These are phyloP conservation scores for Marisa cornuarietis DNA, from an alignment of 1,140 invertebrate species.

Conservation along the genomic window DNA sequence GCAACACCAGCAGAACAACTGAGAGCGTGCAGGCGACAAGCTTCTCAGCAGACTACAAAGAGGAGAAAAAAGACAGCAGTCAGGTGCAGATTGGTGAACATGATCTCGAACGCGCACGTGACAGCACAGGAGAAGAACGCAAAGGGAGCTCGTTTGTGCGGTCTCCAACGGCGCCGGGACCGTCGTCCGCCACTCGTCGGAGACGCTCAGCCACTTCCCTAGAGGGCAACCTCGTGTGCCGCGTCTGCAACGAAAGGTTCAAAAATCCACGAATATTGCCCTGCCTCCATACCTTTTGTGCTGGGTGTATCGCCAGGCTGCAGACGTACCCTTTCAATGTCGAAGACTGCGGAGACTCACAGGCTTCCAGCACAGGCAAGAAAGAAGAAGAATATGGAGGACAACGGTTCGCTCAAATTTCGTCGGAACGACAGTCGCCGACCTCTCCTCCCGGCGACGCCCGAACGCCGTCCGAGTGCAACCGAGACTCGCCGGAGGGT, in stretches of 20 bases:
- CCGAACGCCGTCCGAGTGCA: background rate
- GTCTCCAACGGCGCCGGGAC: background rate
- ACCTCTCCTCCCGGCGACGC: background rate
- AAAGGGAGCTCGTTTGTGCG: background rate
- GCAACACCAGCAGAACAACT: no score
- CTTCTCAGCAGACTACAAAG: background rate
- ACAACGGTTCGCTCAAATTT: background rate
- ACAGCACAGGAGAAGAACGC: background rate
- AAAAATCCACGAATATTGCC: slow-evolving; percentile 30
- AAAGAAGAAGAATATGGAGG: background rate
- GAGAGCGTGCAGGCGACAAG: no score
- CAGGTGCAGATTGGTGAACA: background rate
- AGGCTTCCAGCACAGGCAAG: background rate
- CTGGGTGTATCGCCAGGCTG: slow-evolving; percentile 26
- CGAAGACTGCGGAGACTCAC: background rate
- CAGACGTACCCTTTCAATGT: slow-evolving; percentile 28
- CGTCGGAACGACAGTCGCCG: background rate
- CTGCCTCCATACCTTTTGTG: slow-evolving; percentile 37
- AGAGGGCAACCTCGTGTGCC: slow-evolving; percentile 19
- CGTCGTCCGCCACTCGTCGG: background rate
- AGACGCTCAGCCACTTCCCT: background rate
- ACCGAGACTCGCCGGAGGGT: background rate
- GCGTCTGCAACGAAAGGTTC: slow-evolving; percentile 23
- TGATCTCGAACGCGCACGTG: background rate
- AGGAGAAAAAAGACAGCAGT: background rate